A percentile compares a stretch with the other conserved stretches of the same genome.
Evolutionary conservation across 2,113 vertebrate species (phyloP).

Genomic region (Dryoscopus gambensis): DNA sequence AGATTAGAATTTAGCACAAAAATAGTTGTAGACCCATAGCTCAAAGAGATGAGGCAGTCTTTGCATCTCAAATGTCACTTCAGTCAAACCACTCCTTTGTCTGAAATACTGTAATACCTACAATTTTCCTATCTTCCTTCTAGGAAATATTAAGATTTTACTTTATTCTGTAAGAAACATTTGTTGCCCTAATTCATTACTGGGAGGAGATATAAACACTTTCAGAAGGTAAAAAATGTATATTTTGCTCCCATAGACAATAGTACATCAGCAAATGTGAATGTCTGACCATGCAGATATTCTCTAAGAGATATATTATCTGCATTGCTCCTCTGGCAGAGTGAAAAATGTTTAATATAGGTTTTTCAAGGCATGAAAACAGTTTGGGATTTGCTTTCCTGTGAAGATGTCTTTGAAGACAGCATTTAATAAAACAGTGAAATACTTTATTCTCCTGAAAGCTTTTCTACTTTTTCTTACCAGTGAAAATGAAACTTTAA

Average conservation of each 20-base stretch:
- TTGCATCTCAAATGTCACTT: neutral
- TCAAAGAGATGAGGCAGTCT: neutral
- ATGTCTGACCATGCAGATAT: neutral
- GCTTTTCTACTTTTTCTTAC: neutral
- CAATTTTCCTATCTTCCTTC: neutral
- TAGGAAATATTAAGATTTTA: neutral
- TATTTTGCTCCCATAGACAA: neutral
- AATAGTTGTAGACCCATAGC: neutral
- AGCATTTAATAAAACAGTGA: neutral
- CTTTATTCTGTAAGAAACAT: neutral
- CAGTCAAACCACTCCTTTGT: neutral
- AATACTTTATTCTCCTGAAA: constrained; percentile 13
- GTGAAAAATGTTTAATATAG: neutral
- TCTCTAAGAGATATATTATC: neutral
- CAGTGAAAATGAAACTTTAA: neutral
- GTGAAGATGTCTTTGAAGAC: neutral
- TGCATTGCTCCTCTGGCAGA: neutral
- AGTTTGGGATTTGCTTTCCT: neutral
- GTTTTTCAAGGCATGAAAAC: neutral
- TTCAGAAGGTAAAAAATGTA: neutral
- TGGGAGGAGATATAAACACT: neutral
- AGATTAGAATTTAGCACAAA: neutral
- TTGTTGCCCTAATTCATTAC: neutral
- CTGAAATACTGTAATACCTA: neutral
- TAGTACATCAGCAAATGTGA: neutral